Evolutionary conservation across 2,888 invertebrate genomes (phyloP), one percentile per base, ranked within the genome.

Genomic region (Pardosa pseudoannulata): DNA sequence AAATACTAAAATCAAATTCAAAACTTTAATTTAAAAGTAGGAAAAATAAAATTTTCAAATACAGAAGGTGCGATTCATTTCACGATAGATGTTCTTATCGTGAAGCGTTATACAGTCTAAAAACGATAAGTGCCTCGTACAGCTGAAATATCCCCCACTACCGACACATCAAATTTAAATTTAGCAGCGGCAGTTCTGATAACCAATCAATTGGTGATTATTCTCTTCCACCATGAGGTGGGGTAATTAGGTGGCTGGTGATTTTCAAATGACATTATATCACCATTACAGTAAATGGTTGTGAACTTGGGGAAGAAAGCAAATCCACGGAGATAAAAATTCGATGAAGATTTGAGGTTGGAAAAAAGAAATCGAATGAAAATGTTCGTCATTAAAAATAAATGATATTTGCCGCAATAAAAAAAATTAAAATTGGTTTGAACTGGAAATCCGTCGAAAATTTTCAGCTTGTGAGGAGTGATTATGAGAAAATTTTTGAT

Each of bases 141-240:
- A 23, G 1, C 56, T 56, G 56, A 56, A 56, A 56, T 56, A 3
- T 23, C 23, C 56, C 56, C 19, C 19, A 19, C 56, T 19, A 56
- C 23, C 23, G 5, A 5, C 56, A 27, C 62, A 28, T 29, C 28
- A 11, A 23, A 36, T 41, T 75, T 65, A 41, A 75, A 75, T 75
- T 65, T 41, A 75, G 65, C 36, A 29, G 29, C 28, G 28, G 65
- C 65, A 39, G 29, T 29, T 29, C 23, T 56, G 65, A 75, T 41
- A 75, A 9, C 65, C 75, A 75, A 75, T 75, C 62, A 73, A 56
- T 73, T 39, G 65, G 39, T 65, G 39, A 75, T 75, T 75, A 75
- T 62, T 75, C 65, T 28, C 27, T 11, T 46, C 23, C 3, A 65
- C 19, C 75, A 75, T 64, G 65, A 65, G 65, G 75, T 65, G 31